Percentiles rank a stretch among this genome's conserved stretches.
Evolutionary conservation across 1,140 invertebrate species (phyloP).

Genomic region (Drosophila erecta): DNA sequence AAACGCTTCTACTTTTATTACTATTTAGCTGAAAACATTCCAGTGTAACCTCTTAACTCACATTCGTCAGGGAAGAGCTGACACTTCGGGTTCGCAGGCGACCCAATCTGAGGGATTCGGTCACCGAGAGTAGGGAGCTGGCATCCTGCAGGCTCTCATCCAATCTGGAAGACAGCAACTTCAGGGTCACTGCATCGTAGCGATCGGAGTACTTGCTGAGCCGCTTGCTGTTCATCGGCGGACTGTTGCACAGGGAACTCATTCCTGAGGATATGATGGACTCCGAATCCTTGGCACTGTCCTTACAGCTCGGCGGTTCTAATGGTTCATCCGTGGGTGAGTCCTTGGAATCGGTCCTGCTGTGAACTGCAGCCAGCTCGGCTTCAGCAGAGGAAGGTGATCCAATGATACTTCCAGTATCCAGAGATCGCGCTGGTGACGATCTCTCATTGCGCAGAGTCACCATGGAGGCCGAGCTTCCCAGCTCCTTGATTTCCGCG

Average conservation of each 20-base stretch:
- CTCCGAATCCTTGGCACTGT: constrained; percentile 73
- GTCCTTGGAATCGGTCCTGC: constrained; percentile 18
- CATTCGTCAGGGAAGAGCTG: constrained; percentile 80
- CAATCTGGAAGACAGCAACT: constrained; percentile 64
- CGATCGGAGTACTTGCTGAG: constrained; percentile 76
- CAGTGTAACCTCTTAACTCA: constrained; percentile 54
- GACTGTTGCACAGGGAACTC: constrained; percentile 79
- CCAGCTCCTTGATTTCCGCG: constrained; percentile 55
- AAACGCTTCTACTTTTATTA: too few relatives aligned
- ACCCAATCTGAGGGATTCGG: constrained; percentile 57
- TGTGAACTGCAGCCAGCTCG: constrained; percentile 32
- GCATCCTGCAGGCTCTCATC: constrained; percentile 75
- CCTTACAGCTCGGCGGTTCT: constrained; percentile 63
- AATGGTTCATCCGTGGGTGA: constrained; percentile 4
- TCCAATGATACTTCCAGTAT: constrained; percentile 52
- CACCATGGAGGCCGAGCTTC: constrained; percentile 67
- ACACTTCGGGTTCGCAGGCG: constrained; percentile 68
- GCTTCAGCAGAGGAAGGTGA: constrained; percentile 64
- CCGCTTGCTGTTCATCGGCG: constrained; percentile 69
- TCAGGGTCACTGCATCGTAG: constrained; percentile 74
- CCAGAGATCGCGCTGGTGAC: constrained; percentile 45
- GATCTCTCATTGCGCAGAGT: constrained; percentile 72
- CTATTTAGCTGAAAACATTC: too few relatives aligned
- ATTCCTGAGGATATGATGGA: constrained; percentile 80
- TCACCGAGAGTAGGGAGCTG: constrained; percentile 60